Evolutionary conservation across 1,140 invertebrate species (phyloP), one percentile per base, ranked within the genome.

Genomic region (Radopholus similis): DNA sequence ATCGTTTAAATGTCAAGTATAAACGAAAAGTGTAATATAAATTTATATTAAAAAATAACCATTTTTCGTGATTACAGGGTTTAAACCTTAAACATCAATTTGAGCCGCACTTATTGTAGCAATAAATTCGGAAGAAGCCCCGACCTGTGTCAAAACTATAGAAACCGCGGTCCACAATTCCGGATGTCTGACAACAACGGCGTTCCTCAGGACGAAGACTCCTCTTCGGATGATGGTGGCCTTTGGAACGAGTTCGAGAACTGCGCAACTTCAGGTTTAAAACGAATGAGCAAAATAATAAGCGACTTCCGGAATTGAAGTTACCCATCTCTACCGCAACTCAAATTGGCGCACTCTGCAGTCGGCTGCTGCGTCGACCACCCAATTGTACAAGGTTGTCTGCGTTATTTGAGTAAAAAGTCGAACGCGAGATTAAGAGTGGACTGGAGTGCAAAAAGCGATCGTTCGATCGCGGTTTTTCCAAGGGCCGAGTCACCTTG

Each of bases 381-480:
- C 76, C n/a, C 77, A 81, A 49, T 56, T 78, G n/a, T 81, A 81
- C 37, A 77, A 81, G 40, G 65, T 63, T 44, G 9, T 21, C 37
- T 68, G 40, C 11, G 40, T 13, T 18, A 13, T 15, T 35, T 35
- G 28, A 70, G 23, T 4, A 26, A 13, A 47, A 4, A 47, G 26
- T 47, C 26, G 11, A 57, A 57, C 26, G 0, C 4, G n/a, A 42
- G 21, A 55, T 71, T 51, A 30, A 73, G 71, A 71, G 49, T 34
- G 66, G 78, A 40, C 37, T 73, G n/a, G 76, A 78, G 34, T 47
- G 49, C 3, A 67, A 72, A 34, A 78, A 79, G 35, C 59, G 78
- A 23, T 77, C 78, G 11, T 77, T 68, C 44, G 76, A 78, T 15
- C 76, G 68, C 23, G 76, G 76, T 30, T 71, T 75, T 34, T 44